Evolutionary conservation across 2,888 invertebrate genomes (phyloP), one percentile per base, ranked within the genome.

Genomic region (Harpalus rubripes): DNA sequence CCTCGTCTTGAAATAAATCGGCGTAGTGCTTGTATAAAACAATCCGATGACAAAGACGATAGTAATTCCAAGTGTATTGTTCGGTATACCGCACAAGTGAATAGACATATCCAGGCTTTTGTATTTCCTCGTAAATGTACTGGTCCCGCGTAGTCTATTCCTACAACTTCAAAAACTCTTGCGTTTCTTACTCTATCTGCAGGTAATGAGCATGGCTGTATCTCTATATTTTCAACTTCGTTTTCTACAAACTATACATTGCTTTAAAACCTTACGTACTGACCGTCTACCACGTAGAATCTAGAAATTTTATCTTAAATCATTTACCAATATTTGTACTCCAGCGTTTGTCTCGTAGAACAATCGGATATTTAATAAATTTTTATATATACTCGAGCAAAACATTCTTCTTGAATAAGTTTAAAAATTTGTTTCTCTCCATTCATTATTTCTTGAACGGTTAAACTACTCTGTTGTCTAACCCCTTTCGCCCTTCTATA

Each of bases 11-110:
- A 10, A 65, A 65, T 65, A 7, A 74, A 74, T 10, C 52, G 44
- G 12, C 44, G 1, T 12, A 74, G n/a, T 65, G 65, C 65, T 12
- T 65, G n/a, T 2, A 65, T 65, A n/a, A 65, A 65, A 32, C 65
- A n/a, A 32, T 1, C 6, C n/a, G 90, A 88, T 7, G 87, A 86
- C 5, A 89, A 80, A 12, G 87, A 86, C 0, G 68, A 81, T 0
- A 89, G 87, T 4, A 89, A 22, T 86, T 91, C 90, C 15, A 91
- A 85, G 84, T 90, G 89, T 7, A 90, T 86, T 0, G 88, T 87
- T 6, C 89, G 86, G 22, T 89, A 90, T 0, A 89, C 86, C 1
- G 90, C 88, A 87, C 91, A 91, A 0, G 90, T 90, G 81, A 88
- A 89, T 4, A 91, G 58, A 8, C 87, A 86, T 5, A 90, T 87